Base-by-base conservation (phyloP, 2,113 vertebrate species). In the Nematolebias whitei region DNA sequence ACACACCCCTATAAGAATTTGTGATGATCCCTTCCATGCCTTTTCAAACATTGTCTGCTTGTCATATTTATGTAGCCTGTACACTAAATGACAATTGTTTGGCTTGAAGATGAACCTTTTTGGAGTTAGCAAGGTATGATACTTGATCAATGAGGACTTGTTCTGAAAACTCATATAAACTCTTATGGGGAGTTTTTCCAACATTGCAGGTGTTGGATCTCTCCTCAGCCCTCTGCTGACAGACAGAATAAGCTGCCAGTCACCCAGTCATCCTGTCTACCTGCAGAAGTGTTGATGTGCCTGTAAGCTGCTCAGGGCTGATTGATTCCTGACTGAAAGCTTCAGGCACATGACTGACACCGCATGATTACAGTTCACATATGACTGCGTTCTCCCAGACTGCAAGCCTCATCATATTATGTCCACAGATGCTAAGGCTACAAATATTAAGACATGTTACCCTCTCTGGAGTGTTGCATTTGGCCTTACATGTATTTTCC, bases 291-390 rank as follows among this genome's bases (percentile, higher is more conserved):
- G 83, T 73, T 79, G 84, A 85, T 85, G 86, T 71, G 68, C 78
- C 88, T 78, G 74, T 77, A 78, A 87, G 82, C 80, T 20, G 65
- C 76, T 67, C 68, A 53, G 40, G 78, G 77, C 75, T 83, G 82
- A 86, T 82, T 82, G 88, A 88, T 79, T 87, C 83, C 76, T 73
- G 80, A 72, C 72, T 78, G 82, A 86, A 80, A 64, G 68, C 84
- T 83, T 74, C 78, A 73, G 88, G 75, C 74, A 5, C 57, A 75
- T 87, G 88, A 90, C 78, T 84, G 88, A 88, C 81, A 82, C 56
- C 70, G 44, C 56, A 70, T 86, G 83, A 89, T 88, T 86, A 84
- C 81, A 66, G 74, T 77, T 87, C 76, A 84, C 83, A 74, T 75
- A 78, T 71, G 76, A 65, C 82, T 73, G 78, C 76, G 10, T 64